Evolutionary conservation across 1,140 invertebrate species (phyloP).

Genomic region (Brachionus manjavacas): DNA sequence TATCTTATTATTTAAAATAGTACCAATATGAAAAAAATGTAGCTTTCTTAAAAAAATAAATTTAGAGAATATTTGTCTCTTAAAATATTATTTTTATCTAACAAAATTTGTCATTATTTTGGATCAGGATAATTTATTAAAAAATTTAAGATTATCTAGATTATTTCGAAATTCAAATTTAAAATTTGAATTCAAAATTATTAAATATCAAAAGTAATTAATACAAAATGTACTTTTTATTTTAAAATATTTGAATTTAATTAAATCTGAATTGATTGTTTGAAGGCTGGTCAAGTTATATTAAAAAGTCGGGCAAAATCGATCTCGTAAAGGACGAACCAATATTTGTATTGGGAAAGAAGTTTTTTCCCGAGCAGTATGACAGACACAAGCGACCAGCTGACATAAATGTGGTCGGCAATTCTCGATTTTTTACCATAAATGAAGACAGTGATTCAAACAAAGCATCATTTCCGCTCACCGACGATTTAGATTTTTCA

Average conservation of each 20-base stretch:
- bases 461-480: neutral
- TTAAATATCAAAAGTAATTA: too few relatives aligned
- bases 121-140: too few relatives aligned
- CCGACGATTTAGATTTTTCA: neutral
- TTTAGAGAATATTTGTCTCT: too few relatives aligned
- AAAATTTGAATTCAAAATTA: too few relatives aligned
- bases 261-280: neutral
- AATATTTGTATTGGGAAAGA: slow-evolving; percentile 8
- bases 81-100: too few relatives aligned
- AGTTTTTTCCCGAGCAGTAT: neutral
- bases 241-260: neutral
- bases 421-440: slow-evolving; percentile 18
- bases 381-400: neutral
- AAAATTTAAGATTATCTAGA: too few relatives aligned
- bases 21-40: too few relatives aligned
- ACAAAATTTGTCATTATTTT: too few relatives aligned
- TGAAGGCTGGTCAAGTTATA: slow-evolving; percentile 18
- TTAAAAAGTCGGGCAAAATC: slow-evolving; percentile 2
- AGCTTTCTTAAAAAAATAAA: too few relatives aligned
- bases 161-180: too few relatives aligned
- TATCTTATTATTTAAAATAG: too few relatives aligned
- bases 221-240: slow-evolving; percentile 15
- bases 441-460: neutral
- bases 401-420: neutral
- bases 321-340: neutral